A percentile compares a stretch with the other conserved stretches of the same genome.
Evolutionary conservation across 2,888 invertebrate genomes (phyloP).

Genomic region (Pammene fasciana): DNA sequence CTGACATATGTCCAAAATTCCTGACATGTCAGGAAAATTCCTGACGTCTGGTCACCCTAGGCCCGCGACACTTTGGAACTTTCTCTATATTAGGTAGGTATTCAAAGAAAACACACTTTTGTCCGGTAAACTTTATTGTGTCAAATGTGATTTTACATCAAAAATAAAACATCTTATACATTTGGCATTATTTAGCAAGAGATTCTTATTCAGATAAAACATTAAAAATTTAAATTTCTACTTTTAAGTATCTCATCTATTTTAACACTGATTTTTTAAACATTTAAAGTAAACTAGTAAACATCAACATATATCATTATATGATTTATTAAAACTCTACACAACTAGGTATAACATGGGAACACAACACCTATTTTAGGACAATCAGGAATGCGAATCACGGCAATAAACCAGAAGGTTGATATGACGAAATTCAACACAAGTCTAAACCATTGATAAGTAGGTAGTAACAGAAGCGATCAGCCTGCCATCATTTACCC

Average conservation of each 20-base stretch:
- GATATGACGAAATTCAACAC: slow-evolving; percentile 56
- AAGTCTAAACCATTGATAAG: slow-evolving; percentile 44
- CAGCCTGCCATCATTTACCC: slow-evolving; percentile 68
- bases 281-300: slow-evolving; percentile 73
- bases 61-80: not conserved
- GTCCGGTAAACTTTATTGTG: slow-evolving; percentile 69
- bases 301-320: slow-evolving; percentile 74
- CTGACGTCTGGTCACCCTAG: too few species aligned
- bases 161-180: slow-evolving; percentile 66
- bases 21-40: too few species aligned
- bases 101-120: slow-evolving; percentile 46
- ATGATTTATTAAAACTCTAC: slow-evolving; percentile 58
- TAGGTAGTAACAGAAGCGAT: slow-evolving; percentile 47
- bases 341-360: slow-evolving; percentile 59
- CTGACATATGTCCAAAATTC: too few species aligned
- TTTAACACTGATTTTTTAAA: slow-evolving; percentile 55
- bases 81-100: slow-evolving; percentile 4
- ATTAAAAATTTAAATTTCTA: slow-evolving; percentile 63
- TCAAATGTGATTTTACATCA: slow-evolving; percentile 65
- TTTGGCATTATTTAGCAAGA: slow-evolving; percentile 59
- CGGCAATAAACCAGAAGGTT: slow-evolving; percentile 52
- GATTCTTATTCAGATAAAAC: slow-evolving; percentile 68
- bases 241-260: slow-evolving; percentile 69
- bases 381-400: slow-evolving; percentile 51
- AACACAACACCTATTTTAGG: slow-evolving; percentile 73